A percentile compares a stretch with the other conserved stretches of the same genome.
Conservation (phyloP, 2,888 invertebrate species). For the Nemotelus nigrinus region DNA sequence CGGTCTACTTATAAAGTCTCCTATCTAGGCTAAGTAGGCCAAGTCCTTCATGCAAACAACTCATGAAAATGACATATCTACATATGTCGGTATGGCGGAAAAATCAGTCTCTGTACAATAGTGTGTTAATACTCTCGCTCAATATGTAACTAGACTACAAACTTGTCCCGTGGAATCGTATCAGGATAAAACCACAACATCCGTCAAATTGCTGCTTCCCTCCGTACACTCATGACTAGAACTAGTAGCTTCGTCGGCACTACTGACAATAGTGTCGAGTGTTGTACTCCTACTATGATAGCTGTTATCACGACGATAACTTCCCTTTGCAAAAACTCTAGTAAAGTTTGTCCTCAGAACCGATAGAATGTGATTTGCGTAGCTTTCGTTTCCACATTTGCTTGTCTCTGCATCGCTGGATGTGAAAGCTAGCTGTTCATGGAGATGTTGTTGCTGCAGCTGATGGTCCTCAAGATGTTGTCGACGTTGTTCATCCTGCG, state of each 20-base stretch:
- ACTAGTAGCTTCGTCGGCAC: not conserved
- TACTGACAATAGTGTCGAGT: not conserved
- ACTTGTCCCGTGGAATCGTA: constrained; percentile 10
- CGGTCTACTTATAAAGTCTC: not conserved
- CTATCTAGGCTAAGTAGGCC: not conserved
- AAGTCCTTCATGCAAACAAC: constrained; percentile 1
- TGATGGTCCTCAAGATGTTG: constrained; percentile 13
- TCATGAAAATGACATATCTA: not conserved
- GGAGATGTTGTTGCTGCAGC: not conserved
- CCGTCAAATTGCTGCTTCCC: constrained; percentile 21
- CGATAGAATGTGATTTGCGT: not conserved
- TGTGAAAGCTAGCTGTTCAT: no score
- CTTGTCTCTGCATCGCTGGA: not conserved
- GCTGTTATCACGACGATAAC: constrained; percentile 9
- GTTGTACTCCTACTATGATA: not conserved
- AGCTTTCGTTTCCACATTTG: not conserved
- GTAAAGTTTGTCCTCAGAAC: not conserved
- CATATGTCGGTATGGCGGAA: not conserved
- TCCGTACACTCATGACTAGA: not conserved
- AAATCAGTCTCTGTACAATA: constrained; percentile 44
- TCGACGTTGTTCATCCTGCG: not conserved
- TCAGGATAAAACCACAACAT: constrained; percentile 48
- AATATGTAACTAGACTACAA: no score
- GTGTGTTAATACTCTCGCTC: no score
- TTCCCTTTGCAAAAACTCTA: not conserved